phyloP scores from a whole-genome alignment of 1,140 invertebrate genomes.

The Papilio glaucus region DNA sequence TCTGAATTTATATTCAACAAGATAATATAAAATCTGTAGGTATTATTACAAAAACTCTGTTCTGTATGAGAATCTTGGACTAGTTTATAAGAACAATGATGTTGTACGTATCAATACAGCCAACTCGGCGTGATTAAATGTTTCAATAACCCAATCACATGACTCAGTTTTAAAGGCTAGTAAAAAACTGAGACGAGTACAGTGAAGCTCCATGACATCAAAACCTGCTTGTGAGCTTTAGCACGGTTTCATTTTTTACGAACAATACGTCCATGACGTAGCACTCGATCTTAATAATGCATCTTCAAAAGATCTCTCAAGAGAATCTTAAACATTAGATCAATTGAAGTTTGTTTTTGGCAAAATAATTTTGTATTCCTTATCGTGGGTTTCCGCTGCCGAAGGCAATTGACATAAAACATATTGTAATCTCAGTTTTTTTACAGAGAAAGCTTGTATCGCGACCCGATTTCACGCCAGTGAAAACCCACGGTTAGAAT shows the following conservation, averaged over 20 bases:
- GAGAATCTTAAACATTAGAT: background rate
- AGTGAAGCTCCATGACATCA: slow-evolving; percentile 49
- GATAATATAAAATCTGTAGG: too few species aligned
- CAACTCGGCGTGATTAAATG: background rate
- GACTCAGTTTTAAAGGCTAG: slow-evolving; percentile 34
- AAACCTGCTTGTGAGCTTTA: slow-evolving; percentile 51
- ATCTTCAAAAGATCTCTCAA: background rate
- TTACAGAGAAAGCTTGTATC: too few species aligned
- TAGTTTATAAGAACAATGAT: background rate
- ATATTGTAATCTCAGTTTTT: too few species aligned
- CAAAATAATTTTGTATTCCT: too few species aligned
- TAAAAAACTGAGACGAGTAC: slow-evolving; percentile 43
- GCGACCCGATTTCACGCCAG: too few species aligned
- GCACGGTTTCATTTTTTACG: slow-evolving; percentile 51
- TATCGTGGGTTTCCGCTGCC: too few species aligned
- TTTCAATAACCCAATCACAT: slow-evolving; percentile 38
- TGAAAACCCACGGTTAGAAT: too few species aligned
- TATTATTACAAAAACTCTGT: too few species aligned
- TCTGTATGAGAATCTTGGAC: too few species aligned
- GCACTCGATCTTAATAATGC: slow-evolving; percentile 29
- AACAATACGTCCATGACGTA: slow-evolving; percentile 43
- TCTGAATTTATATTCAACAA: too few species aligned
- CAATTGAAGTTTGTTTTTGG: background rate
- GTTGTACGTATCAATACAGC: background rate
- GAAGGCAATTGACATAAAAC: too few species aligned